Evolutionary conservation across 2,113 vertebrate genomes (phyloP), one percentile per base, ranked within the genome.

Genomic region (Nibea albiflora): DNA sequence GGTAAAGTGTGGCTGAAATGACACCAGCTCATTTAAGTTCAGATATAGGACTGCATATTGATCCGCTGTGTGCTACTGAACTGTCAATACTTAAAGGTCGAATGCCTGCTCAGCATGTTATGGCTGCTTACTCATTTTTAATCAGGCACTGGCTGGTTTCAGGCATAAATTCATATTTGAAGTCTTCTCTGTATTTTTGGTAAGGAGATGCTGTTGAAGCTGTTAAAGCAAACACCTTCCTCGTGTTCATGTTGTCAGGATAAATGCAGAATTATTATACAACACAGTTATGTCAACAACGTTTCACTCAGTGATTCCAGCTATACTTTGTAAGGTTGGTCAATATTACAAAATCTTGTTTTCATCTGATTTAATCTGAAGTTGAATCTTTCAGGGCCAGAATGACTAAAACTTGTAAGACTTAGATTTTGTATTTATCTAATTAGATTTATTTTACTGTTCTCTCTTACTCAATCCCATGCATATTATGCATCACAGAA

Each of bases 1-100:
- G 62, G 39, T 54, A 58, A 68, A 52, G 2, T 15, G 46, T 68
- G 15, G 31, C 39, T 53, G n/a, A 61, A 79, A 69, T 50, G 50
- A 80, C 16, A 69, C 35, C 16, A 28, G n/a, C 17, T 74, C 4
- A 39, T 39, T 8, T 39, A 39, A 39, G 35, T 39, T 64, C 26
- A 54, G 9, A 46, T 63, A 11, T 22, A 49, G 42, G 15, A 17
- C 39, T 39, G 24, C 5, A 20, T 50, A 70, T 76, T 70, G 49
- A 75, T 63, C 35, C 0, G 50, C 15, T 62, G 24, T 67, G 52
- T 39, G 11, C 67, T 54, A 44, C 39, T n/a, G 19, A 69, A 28
- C 31, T 61, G 4, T 61, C 44, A n/a, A n/a, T 56, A 56, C 50
- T 65, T 4, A 19, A 28, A 26, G 4, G 12, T 60, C 1, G 9